Conservation (phyloP, 2,113 vertebrate genomes). For the Sinosuthora webbiana region DNA sequence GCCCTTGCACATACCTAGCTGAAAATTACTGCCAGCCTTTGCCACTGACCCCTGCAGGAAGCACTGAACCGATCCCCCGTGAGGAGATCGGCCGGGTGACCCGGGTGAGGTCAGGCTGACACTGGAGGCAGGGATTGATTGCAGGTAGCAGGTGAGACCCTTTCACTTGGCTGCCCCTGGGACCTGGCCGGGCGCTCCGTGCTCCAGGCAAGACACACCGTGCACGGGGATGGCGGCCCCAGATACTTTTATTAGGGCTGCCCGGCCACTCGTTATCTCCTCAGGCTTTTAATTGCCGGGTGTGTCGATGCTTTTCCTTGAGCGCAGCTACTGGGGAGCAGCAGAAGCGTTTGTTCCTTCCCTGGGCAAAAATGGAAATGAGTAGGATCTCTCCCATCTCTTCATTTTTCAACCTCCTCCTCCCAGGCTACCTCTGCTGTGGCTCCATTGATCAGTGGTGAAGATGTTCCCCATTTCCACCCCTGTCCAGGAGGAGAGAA, state of each 20-base stretch:
- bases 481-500: neutral
- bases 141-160: constrained; percentile 66
- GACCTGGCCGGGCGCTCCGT: neutral
- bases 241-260: neutral
- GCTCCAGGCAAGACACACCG: neutral
- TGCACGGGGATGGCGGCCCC: neutral
- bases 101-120: constrained; percentile 13
- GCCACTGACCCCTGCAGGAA: constrained; percentile 57
- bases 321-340: neutral
- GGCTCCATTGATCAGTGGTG: neutral
- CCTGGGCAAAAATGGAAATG: constrained; percentile 3
- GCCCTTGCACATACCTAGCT: constrained; percentile 26
- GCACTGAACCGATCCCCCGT: constrained; percentile 32
- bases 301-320: neutral
- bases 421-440: neutral
- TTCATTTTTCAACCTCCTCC: neutral
- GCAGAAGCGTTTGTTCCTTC: rapidly evolving
- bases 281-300: neutral
- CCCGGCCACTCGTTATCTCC: neutral
- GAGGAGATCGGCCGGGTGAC: constrained; percentile 8
- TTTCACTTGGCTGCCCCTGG: constrained; percentile 42
- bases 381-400: neutral
- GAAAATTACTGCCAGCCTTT: constrained; percentile 69
- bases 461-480: neutral
- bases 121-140: constrained; percentile 64